Conservation (phyloP, 2,113 vertebrate genomes). For the Rutilus rutilus region DNA sequence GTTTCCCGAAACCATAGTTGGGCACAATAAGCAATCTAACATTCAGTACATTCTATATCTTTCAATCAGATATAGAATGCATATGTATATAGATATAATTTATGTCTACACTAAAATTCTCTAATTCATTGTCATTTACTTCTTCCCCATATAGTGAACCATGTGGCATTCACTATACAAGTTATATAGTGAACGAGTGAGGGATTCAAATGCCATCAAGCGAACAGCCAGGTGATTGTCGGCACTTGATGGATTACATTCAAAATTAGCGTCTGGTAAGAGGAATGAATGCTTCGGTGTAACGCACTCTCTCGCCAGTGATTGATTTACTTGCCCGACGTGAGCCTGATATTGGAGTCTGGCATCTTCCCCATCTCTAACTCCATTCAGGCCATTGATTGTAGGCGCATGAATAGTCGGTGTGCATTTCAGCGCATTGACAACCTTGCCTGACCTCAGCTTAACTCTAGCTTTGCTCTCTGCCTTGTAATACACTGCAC, state of each 20-base stretch:
- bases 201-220: slow-evolving; percentile 28
- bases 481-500: not conserved
- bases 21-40: too few species aligned
- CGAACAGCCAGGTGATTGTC: slow-evolving; percentile 54
- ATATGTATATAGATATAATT: too few species aligned
- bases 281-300: slow-evolving; percentile 57
- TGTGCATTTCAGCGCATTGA: slow-evolving; percentile 24
- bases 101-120: not conserved
- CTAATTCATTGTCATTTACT: not conserved
- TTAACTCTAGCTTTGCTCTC: slow-evolving; percentile 25
- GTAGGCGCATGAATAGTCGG: slow-evolving; percentile 9
- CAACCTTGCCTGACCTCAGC: slow-evolving; percentile 27
- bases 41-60: too few species aligned
- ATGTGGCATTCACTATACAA: slow-evolving; percentile 1
- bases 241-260: slow-evolving; percentile 70
- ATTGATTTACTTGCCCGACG: slow-evolving; percentile 67
- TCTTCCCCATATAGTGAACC: not conserved
- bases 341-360: slow-evolving; percentile 61
- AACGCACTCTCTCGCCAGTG: slow-evolving; percentile 50
- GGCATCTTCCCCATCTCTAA: slow-evolving; percentile 46
- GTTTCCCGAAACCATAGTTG: too few species aligned
- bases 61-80: too few species aligned
- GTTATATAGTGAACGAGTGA: not conserved
- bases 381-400: slow-evolving; percentile 42
- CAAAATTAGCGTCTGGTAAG: slow-evolving; percentile 62